Conservation (phyloP, 2,888 invertebrate genomes). For the Brenthis hecate region DNA sequence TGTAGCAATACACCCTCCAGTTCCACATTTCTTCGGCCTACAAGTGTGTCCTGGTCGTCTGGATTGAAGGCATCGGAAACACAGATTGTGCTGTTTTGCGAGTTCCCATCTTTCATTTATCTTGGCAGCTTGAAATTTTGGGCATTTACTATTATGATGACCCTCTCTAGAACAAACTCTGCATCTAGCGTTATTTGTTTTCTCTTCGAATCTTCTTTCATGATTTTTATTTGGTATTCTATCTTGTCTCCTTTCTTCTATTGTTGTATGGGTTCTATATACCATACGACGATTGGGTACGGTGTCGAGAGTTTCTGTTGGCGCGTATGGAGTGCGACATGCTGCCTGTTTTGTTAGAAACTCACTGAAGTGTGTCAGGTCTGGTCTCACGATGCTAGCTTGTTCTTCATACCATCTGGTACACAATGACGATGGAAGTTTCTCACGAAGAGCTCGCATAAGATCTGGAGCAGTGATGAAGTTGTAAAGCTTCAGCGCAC, state of each 20-base stretch:
- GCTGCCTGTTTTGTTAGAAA: too few species aligned
- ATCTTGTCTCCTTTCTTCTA: not conserved
- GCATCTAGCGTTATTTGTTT: not conserved
- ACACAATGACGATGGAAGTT: not conserved
- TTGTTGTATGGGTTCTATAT: not conserved
- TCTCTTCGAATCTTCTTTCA: not conserved
- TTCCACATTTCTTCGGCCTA: not conserved
- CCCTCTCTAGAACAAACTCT: not conserved
- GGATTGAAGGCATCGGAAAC: not conserved
- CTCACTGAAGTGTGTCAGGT: too few species aligned
- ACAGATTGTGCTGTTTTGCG: not conserved
- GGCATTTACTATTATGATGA: not conserved
- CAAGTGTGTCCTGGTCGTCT: not conserved
- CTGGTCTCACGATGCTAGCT: too few species aligned
- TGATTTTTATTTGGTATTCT: not conserved
- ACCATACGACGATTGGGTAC: not conserved
- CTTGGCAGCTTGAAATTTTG: not conserved
- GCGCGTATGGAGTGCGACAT: too few species aligned
- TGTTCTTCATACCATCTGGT: too few species aligned
- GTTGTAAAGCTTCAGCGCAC: too few species aligned
- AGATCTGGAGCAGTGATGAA: too few species aligned
- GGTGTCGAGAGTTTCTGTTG: not conserved
- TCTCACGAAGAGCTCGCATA: slow-evolving; percentile 15
- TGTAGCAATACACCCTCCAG: not conserved
- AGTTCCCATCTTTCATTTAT: not conserved